Percentiles rank a stretch among this genome's conserved stretches.
These are phyloP conservation scores for Noctua janthina DNA, from an alignment of 2,888 invertebrate species.

Conservation along the genomic window DNA sequence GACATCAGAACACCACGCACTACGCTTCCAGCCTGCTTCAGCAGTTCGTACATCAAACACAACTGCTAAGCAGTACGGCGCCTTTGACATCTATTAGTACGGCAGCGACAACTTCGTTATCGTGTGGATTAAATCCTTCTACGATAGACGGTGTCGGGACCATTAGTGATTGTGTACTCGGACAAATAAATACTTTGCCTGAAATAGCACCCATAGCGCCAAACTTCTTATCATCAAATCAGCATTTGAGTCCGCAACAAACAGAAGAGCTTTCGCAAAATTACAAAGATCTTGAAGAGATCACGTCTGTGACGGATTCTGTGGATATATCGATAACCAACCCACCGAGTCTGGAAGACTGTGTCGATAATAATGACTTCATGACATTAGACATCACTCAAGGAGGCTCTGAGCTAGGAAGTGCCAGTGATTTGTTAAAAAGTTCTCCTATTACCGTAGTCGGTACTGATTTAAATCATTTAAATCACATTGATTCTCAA, in stretches of 20 bases:
- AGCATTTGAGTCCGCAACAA: constrained; percentile 87
- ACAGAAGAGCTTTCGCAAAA: constrained; percentile 88
- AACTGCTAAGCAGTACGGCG: constrained; percentile 90
- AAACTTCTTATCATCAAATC: constrained; percentile 81
- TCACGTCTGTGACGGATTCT: constrained; percentile 83
- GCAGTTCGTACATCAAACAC: constrained; percentile 95
- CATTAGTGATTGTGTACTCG: constrained; percentile 84
- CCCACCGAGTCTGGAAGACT: constrained; percentile 85
- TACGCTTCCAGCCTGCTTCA: constrained; percentile 94
- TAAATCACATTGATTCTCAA: constrained; percentile 81
- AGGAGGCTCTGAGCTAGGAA: constrained; percentile 82
- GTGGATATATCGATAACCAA: constrained; percentile 85
- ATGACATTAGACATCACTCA: constrained; percentile 86
- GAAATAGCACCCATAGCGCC: constrained; percentile 83
- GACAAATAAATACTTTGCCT: constrained; percentile 83
- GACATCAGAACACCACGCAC: constrained; percentile 90
- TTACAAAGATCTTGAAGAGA: constrained; percentile 88
- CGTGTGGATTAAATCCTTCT: constrained; percentile 76
- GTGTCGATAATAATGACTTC: constrained; percentile 88
- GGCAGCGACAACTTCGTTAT: constrained; percentile 73
- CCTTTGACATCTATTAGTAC: constrained; percentile 80
- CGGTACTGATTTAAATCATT: constrained; percentile 74
- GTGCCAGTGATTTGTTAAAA: constrained; percentile 85
- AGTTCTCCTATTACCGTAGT: constrained; percentile 82
- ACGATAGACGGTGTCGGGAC: constrained; percentile 81